Conservation (phyloP, 2,113 vertebrate genomes). For the Coryphaenoides rupestris region DNA sequence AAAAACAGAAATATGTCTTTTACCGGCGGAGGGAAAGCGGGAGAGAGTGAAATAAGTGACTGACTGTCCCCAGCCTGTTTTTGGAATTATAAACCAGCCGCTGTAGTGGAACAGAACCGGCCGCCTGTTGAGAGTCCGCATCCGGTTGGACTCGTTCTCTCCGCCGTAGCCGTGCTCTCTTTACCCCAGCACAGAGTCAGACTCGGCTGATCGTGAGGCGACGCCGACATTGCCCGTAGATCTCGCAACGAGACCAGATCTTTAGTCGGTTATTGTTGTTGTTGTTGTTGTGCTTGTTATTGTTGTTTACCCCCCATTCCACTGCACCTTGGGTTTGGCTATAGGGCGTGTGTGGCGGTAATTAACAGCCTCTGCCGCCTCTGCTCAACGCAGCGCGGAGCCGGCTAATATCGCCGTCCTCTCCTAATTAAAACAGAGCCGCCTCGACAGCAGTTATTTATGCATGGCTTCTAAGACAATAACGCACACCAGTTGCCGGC, state of each 20-base stretch:
- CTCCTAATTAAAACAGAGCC: conserved; percentile 66
- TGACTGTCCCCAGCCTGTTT: conserved; percentile 39
- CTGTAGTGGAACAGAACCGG: conserved; percentile 20
- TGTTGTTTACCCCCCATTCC: conserved; percentile 40
- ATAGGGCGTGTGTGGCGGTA: conserved; percentile 45
- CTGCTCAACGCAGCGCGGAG: conserved; percentile 30
- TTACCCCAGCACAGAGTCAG: too few species aligned
- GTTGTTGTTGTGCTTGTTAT: conserved; percentile 25
- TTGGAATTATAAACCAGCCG: conserved; percentile 48
- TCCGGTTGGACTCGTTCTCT: too few species aligned
- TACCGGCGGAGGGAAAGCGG: conserved; percentile 52
- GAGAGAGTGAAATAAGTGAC: conserved; percentile 59
- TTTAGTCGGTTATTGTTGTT: not conserved
- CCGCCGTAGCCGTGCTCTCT: too few species aligned
- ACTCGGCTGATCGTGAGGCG: too few species aligned
- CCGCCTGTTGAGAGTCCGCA: too few species aligned
- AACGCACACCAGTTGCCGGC: conserved; percentile 55
- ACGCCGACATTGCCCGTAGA: too few species aligned
- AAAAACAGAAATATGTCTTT: conserved; percentile 57
- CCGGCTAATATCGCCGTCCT: conserved; percentile 49
- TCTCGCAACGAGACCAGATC: conserved; percentile 42
- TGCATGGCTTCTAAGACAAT: conserved; percentile 50
- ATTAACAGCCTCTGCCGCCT: conserved; percentile 59
- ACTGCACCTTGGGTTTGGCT: conserved; percentile 49
- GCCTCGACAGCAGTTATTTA: conserved; percentile 60